phyloP scores from a whole-genome alignment of 2,113 vertebrate genomes.

The Brienomyrus longianalis region DNA sequence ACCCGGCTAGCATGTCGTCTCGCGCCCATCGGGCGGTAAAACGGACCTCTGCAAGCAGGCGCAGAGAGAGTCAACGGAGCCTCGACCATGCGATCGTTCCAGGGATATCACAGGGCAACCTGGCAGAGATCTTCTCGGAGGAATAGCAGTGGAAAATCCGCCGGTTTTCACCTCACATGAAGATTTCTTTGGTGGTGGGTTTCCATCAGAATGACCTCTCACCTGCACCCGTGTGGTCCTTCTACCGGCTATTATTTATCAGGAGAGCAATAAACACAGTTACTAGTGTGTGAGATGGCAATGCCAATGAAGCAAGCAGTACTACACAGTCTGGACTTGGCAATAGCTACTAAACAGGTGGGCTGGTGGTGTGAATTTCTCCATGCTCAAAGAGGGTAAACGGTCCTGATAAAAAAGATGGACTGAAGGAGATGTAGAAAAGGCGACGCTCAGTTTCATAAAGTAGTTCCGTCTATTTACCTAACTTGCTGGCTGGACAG shows the following conservation, averaged over 20 bases:
- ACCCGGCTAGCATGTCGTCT: not conserved
- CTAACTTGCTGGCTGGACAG: not conserved
- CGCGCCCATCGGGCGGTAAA: not conserved
- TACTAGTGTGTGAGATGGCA: not conserved
- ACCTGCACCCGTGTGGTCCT: not conserved
- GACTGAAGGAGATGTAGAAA: not conserved
- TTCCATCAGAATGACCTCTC: not conserved
- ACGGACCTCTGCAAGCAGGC: not conserved
- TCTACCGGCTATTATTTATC: not conserved
- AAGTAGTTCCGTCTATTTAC: not conserved
- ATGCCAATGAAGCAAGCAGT: slow-evolving; percentile 1
- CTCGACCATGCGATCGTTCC: not conserved
- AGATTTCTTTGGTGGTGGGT: not conserved
- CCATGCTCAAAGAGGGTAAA: not conserved
- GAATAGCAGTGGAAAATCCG: not conserved
- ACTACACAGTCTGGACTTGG: not conserved
- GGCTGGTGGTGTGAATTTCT: not conserved
- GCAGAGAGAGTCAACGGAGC: not conserved
- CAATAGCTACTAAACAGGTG: not conserved
- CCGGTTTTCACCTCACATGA: not conserved
- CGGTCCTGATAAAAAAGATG: not conserved
- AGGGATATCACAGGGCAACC: not conserved
- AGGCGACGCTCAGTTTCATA: not conserved
- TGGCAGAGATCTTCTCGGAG: not conserved
- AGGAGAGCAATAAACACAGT: not conserved